Evolutionary conservation across 2,888 invertebrate genomes (phyloP).

Genomic region (Phalangium opilio): DNA sequence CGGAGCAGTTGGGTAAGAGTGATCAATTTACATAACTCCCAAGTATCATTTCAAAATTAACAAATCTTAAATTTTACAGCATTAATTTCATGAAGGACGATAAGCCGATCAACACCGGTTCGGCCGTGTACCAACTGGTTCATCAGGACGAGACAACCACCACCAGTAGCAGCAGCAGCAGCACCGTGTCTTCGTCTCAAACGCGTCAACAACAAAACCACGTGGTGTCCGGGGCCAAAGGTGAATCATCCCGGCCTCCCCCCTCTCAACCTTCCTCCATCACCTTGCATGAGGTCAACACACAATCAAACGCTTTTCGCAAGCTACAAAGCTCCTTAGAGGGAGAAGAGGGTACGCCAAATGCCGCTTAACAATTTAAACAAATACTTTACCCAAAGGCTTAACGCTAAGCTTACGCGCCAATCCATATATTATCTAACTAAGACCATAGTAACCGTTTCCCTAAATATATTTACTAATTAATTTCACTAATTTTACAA

Average conservation of each 20-base stretch:
- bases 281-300: neutral
- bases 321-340: neutral
- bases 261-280: neutral
- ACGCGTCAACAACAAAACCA: too few relatives aligned
- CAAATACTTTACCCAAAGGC: too few relatives aligned
- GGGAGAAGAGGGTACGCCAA: neutral
- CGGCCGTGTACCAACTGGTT: conserved; percentile 26
- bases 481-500: neutral
- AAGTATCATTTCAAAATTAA: too few relatives aligned
- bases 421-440: too few relatives aligned
- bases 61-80: too few relatives aligned
- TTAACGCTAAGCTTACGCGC: too few relatives aligned
- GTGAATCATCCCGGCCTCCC: neutral
- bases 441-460: too few relatives aligned
- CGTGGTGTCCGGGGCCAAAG: conserved; percentile 1
- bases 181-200: neutral
- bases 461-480: neutral
- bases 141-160: conserved; percentile 22
- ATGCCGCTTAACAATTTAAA: too few relatives aligned
- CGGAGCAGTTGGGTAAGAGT: conserved; percentile 73
- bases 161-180: too few relatives aligned
- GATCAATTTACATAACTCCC: too few relatives aligned
- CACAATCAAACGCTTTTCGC: neutral
- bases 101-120: conserved; percentile 26
- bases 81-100: conserved; percentile 94